A percentile compares a stretch with the other conserved stretches of the same genome.
These are phyloP conservation scores for Lithobates pipiens DNA, from an alignment of 2,797 vertebrate genomes.

Conservation along the genomic window DNA sequence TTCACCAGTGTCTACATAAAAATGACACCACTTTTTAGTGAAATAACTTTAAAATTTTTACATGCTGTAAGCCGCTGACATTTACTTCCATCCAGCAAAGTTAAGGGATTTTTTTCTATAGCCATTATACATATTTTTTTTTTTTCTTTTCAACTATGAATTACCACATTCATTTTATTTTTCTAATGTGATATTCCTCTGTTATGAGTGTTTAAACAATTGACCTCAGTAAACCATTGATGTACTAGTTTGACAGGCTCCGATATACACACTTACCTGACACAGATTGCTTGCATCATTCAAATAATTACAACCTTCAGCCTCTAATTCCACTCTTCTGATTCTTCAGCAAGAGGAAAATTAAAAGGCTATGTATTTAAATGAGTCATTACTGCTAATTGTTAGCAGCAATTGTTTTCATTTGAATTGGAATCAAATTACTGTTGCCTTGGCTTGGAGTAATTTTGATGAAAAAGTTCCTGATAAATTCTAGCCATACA, in stretches of 20 bases:
- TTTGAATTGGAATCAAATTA: constrained; percentile 71
- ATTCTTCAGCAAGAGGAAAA: constrained; percentile 66
- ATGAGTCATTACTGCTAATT: constrained; percentile 66
- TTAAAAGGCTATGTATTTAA: constrained; percentile 67
- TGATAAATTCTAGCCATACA: neutral
- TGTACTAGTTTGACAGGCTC: neutral
- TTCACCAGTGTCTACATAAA: too few relatives aligned
- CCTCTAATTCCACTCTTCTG: constrained; percentile 62
- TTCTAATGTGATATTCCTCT: neutral
- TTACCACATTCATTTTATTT: too few relatives aligned
- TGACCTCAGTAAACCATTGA: constrained; percentile 5
- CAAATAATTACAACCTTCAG: constrained; percentile 26
- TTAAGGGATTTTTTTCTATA: too few relatives aligned
- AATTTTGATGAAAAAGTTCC: constrained; percentile 12
- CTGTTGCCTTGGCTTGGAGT: constrained; percentile 61
- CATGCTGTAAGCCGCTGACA: too few relatives aligned
- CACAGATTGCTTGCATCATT: constrained; percentile 12
- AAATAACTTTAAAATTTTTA: too few relatives aligned
- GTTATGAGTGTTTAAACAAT: constrained; percentile 9
- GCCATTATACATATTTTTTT: too few relatives aligned
- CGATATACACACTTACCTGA: neutral
- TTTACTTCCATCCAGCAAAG: too few relatives aligned
- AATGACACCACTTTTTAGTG: too few relatives aligned
- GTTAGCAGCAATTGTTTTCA: constrained; percentile 68
- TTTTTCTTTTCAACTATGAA: too few relatives aligned